These are phyloP conservation scores for Aplocera efformata DNA, from an alignment of 2,888 invertebrate species.

Conservation along the genomic window DNA sequence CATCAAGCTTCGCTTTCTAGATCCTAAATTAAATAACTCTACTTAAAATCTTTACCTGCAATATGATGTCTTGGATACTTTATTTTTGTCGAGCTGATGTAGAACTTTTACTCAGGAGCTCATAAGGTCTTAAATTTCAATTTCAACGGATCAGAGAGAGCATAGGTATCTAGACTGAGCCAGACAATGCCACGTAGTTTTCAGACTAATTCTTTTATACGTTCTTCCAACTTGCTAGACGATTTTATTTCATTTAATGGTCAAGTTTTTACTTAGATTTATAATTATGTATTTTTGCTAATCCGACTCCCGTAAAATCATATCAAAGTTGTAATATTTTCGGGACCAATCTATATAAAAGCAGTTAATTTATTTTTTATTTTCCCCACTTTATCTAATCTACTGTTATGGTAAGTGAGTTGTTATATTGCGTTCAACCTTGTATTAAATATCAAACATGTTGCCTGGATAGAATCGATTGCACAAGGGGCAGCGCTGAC, in stretches of 20 bases:
- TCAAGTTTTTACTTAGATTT: neutral
- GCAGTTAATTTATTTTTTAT: too few relatives aligned
- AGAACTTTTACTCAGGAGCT: constrained; percentile 38
- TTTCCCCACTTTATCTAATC: too few relatives aligned
- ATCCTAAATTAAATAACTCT: neutral
- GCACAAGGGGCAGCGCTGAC: too few relatives aligned
- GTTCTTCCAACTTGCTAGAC: constrained; percentile 24
- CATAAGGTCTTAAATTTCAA: constrained; percentile 68
- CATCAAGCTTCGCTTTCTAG: too few relatives aligned
- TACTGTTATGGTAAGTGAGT: too few relatives aligned
- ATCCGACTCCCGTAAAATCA: too few relatives aligned
- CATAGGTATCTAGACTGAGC: constrained; percentile 36
- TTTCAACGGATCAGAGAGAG: constrained; percentile 59
- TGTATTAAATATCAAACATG: too few relatives aligned
- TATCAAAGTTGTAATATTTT: too few relatives aligned
- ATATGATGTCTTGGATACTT: neutral
- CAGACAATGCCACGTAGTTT: constrained; percentile 43
- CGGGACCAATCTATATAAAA: too few relatives aligned
- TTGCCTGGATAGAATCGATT: too few relatives aligned
- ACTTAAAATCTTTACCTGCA: neutral
- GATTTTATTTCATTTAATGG: constrained; percentile 34
- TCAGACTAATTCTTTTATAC: constrained; percentile 44
- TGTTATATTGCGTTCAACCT: too few relatives aligned
- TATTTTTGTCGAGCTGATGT: constrained; percentile 8
- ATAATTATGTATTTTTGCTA: too few relatives aligned